Evolutionary conservation across 2,797 vertebrate species (phyloP).

Genomic region (Bovichtus diacanthus): DNA sequence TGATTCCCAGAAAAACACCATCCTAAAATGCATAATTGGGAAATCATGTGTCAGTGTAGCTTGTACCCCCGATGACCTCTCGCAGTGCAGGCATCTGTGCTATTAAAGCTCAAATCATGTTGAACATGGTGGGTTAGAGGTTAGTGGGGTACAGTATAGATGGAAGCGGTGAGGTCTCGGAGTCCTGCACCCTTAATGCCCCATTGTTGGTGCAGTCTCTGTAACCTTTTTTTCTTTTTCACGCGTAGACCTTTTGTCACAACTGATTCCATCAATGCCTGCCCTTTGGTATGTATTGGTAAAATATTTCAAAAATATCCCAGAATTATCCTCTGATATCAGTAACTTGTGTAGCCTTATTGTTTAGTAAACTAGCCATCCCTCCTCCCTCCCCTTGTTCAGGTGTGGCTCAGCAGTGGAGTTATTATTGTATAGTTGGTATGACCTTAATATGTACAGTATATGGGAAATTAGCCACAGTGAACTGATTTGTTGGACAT

Average conservation of each 20-base stretch:
- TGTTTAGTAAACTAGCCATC: too few species aligned
- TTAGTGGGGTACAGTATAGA: not conserved
- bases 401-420: too few species aligned
- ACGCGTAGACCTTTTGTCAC: not conserved
- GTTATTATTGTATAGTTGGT: too few species aligned
- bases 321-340: too few species aligned
- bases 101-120: conserved; percentile 8
- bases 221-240: not conserved
- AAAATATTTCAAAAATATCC: too few species aligned
- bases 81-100: not conserved
- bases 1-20: not conserved
- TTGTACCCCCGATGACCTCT: conserved; percentile 8
- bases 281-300: too few species aligned
- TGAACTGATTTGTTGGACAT: too few species aligned
- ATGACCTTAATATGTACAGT: too few species aligned
- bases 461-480: too few species aligned
- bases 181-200: not conserved
- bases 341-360: too few species aligned
- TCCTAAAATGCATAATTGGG: not conserved
- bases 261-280: not conserved
- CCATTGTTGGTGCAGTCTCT: not conserved
- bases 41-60: not conserved
- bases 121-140: not conserved
- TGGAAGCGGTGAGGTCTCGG: not conserved
- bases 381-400: too few species aligned